phyloP scores from a whole-genome alignment of 2,113 vertebrate species.

The Symphodus melops region DNA sequence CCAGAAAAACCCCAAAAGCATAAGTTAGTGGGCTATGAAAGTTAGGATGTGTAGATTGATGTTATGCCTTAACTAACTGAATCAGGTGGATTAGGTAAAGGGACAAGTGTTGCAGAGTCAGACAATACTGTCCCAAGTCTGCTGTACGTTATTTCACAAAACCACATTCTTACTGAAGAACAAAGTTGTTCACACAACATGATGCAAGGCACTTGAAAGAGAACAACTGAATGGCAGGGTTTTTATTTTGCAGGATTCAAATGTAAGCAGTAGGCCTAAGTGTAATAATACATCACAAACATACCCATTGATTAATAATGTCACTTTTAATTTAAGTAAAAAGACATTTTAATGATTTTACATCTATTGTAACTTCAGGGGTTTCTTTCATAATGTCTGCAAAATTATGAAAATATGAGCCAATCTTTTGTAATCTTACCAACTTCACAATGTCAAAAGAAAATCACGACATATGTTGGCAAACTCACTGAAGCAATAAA shows the following conservation, averaged over 20 bases:
- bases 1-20: too few species aligned
- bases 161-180: slow-evolving; percentile 8
- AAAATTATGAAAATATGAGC: slow-evolving; percentile 40
- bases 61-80: too few species aligned
- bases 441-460: neutral
- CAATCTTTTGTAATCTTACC: slow-evolving; percentile 28
- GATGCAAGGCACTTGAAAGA: neutral
- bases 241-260: neutral
- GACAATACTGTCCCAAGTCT: neutral
- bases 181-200: neutral
- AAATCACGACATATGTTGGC: slow-evolving; percentile 2
- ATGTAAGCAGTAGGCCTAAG: neutral
- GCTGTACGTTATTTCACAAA: neutral
- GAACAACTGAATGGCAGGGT: neutral
- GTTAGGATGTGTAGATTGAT: too few species aligned
- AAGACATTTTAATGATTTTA: neutral
- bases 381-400: slow-evolving; percentile 3
- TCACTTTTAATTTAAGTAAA: too few species aligned
- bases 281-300: too few species aligned
- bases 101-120: neutral
- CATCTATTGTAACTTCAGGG: neutral
- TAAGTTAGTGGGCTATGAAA: too few species aligned
- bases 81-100: neutral
- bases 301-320: too few species aligned
- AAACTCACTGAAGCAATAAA: slow-evolving; percentile 55